Evolutionary conservation across 2,113 vertebrate species (phyloP).

Genomic region (Microtus oregoni): DNA sequence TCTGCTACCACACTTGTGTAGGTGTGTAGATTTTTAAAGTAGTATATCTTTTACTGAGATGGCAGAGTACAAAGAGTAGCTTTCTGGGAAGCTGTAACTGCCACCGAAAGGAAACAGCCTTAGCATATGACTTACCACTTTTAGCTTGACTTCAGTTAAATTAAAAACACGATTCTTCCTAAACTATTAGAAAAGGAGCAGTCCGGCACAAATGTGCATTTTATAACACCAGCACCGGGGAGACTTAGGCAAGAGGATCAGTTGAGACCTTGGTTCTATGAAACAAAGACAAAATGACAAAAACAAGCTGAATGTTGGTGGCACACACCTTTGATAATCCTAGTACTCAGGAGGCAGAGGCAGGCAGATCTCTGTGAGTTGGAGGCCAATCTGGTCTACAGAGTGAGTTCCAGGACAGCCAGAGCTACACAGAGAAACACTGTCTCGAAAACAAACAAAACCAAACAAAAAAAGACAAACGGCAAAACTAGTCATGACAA

Average conservation of each 20-base stretch:
- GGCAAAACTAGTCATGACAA: not conserved
- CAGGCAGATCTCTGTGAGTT: too few relatives aligned
- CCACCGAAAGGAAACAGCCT: not conserved
- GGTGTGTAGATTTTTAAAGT: not conserved
- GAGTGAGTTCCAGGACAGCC: too few relatives aligned
- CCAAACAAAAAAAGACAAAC: not conserved
- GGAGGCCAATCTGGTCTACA: too few relatives aligned
- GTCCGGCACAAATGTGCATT: not conserved
- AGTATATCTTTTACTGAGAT: too few relatives aligned
- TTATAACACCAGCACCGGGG: not conserved
- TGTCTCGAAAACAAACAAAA: too few relatives aligned
- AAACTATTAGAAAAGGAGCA: slow-evolving; percentile 38
- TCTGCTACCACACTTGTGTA: not conserved
- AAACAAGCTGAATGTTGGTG: too few relatives aligned
- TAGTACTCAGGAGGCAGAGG: too few relatives aligned
- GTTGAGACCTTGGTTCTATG: not conserved
- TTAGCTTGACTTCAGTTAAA: not conserved
- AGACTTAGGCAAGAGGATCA: not conserved
- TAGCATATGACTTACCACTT: not conserved
- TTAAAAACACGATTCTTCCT: slow-evolving; percentile 1
- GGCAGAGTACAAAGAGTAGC: not conserved
- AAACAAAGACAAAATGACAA: not conserved
- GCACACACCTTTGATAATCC: too few relatives aligned
- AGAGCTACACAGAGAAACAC: too few relatives aligned
- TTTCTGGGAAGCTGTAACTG: slow-evolving; percentile 1